Evolutionary conservation across 2,888 invertebrate species (phyloP).

Genomic region (Dromius quadrimaculatus): DNA sequence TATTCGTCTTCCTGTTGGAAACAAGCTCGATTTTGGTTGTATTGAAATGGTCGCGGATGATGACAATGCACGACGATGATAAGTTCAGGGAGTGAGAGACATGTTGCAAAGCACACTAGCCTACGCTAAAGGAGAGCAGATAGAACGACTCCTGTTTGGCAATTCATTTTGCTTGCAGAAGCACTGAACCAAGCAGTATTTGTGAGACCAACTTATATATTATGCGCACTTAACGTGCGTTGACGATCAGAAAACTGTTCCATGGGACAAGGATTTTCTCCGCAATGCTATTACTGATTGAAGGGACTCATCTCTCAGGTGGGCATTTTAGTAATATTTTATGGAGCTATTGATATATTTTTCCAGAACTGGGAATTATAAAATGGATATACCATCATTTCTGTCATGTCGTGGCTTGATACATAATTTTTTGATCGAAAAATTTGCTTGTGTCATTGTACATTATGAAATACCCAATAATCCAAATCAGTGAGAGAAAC

Average conservation of each 20-base stretch:
- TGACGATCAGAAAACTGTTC: conserved; percentile 15
- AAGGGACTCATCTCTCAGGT: too few relatives aligned
- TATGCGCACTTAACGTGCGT: conserved; percentile 20
- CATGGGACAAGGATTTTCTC: conserved; percentile 1
- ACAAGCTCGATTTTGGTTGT: conserved; percentile 25
- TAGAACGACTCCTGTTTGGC: too few relatives aligned
- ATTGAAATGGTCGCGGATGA: conserved; percentile 30
- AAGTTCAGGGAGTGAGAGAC: neutral
- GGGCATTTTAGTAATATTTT: too few relatives aligned
- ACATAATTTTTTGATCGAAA: too few relatives aligned
- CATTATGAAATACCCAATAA: too few relatives aligned
- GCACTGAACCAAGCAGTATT: conserved; percentile 42
- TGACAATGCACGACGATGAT: conserved; percentile 4
- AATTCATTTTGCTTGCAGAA: conserved; percentile 47
- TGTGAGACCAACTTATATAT: conserved; percentile 43
- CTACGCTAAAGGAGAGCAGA: neutral
- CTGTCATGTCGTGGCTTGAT: too few relatives aligned
- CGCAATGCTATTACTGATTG: conserved; percentile 11
- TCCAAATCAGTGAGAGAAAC: too few relatives aligned
- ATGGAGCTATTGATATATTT: too few relatives aligned
- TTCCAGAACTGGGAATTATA: too few relatives aligned
- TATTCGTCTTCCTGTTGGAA: neutral
- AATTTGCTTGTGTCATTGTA: too few relatives aligned
- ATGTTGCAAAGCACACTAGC: neutral
- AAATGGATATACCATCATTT: too few relatives aligned